These are phyloP conservation scores for Metacarcinus magister DNA, from an alignment of 2,888 invertebrate species.

Conservation along the genomic window DNA sequence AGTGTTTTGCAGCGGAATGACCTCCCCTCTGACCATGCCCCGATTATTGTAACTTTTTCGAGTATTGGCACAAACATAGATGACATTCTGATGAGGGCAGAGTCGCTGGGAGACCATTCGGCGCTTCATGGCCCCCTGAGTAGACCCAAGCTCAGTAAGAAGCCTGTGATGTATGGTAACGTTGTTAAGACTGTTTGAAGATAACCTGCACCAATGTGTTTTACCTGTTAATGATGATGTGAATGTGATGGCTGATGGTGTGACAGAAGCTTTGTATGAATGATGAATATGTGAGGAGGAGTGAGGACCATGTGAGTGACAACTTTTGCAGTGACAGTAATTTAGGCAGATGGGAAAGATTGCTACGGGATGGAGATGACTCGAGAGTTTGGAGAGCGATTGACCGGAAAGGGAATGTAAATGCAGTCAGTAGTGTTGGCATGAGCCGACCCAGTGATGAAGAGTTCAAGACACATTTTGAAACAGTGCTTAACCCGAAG, in stretches of 20 bases:
- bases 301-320: not conserved
- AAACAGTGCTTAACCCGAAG: not conserved
- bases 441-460: not conserved
- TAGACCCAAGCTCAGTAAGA: no score
- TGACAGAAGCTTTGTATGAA: no score
- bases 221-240: no score
- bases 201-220: no score
- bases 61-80: no score
- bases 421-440: no score
- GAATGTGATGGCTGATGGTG: no score
- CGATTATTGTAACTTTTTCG: not conserved
- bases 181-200: no score
- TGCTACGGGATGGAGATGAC: constrained; percentile 40
- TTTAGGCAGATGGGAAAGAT: constrained; percentile 27
- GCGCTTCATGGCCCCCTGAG: not conserved
- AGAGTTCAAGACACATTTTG: constrained; percentile 31
- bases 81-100: not conserved
- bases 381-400: not conserved
- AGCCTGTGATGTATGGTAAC: no score
- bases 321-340: not conserved
- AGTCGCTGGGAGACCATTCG: not conserved
- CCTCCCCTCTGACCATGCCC: not conserved
- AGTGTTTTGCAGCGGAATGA: not conserved
- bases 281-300: not conserved
- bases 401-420: not conserved